These are phyloP conservation scores for Lathronympha strigana DNA, from an alignment of 2,888 invertebrate species.

Conservation along the genomic window DNA sequence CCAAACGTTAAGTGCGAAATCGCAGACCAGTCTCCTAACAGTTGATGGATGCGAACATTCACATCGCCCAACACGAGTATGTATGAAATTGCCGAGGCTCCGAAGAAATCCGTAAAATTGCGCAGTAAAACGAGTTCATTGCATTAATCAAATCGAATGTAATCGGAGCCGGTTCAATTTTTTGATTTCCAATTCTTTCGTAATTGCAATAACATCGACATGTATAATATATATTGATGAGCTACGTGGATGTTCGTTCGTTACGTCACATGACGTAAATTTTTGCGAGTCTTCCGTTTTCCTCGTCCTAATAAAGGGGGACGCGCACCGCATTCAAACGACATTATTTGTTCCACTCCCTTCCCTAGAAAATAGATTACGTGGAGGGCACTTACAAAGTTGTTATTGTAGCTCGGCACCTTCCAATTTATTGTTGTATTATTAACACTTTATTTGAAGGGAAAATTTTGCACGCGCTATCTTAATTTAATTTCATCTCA, in stretches of 20 bases:
- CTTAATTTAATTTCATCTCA: slow-evolving; percentile 1
- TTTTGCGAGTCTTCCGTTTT: slow-evolving; percentile 32
- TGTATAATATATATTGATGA: slow-evolving; percentile 32
- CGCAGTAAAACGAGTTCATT: slow-evolving; percentile 47
- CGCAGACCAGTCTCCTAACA: slow-evolving; percentile 29
- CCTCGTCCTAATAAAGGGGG: slow-evolving; percentile 50
- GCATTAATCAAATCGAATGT: slow-evolving; percentile 53
- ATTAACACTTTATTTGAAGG: slow-evolving; percentile 28
- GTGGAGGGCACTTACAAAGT: slow-evolving; percentile 42
- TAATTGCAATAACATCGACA: slow-evolving; percentile 20
- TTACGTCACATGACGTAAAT: slow-evolving; percentile 32
- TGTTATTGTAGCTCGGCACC: slow-evolving; percentile 33
- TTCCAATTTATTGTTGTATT: slow-evolving; percentile 33
- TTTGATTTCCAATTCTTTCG: slow-evolving; percentile 46
- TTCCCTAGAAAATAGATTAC: slow-evolving; percentile 57
- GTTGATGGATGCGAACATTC: slow-evolving; percentile 37
- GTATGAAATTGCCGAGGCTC: slow-evolving; percentile 36
- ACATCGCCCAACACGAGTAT: slow-evolving; percentile 36
- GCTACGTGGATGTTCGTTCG: slow-evolving; percentile 22
- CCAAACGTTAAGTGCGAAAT: slow-evolving; percentile 20
- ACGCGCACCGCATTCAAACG: slow-evolving; percentile 50
- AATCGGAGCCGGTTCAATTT: slow-evolving; percentile 48
- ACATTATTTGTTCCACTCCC: slow-evolving; percentile 51
- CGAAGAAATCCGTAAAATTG: slow-evolving; percentile 45
- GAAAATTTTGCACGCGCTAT: slow-evolving; percentile 8